Evolutionary conservation across 2,888 invertebrate genomes (phyloP), one percentile per base, ranked within the genome.

Genomic region (Cataglyphis rosenhaueri): DNA sequence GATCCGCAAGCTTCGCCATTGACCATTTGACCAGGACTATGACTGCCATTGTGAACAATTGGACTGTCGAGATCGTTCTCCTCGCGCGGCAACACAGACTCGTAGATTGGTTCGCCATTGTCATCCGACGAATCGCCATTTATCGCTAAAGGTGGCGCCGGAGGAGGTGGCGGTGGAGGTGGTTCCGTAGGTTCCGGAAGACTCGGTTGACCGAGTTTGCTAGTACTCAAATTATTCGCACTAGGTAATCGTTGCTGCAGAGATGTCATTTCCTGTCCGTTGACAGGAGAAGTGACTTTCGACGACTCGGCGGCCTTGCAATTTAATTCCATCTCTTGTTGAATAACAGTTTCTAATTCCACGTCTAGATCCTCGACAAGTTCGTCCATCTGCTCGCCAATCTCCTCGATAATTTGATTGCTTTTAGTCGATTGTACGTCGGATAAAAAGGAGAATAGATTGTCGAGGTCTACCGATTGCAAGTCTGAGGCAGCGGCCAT

Each of bases 361-460:
- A 97, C 97, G 93, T 98, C 97, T 81, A 98, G 94, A 94, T 98
- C 97, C 92, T 97, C 97, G 1, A 97, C 97, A 4, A 98, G 95
- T 89, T 97, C 96, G 92, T 97, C 97, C 97, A 98, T 98, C 91
- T 97, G 97, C 91, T 97, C 97, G 0, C 97, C 97, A 61, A 98
- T 97, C 95, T 98, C 98, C 18, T 98, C 97, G 78, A 98, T 97
- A 25, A 97, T 95, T 68, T 96, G 96, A 87, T 96, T 96, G 87
- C 96, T 95, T 91, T 95, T 96, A 18, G 95, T 95, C 92, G 94
- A 96, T 65, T 95, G 95, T 57, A 97, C 97, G 90, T 98, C 98
- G 0, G 98, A 97, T 32, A 98, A 95, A 95, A 98, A 98, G 82
- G 98, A 98, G 95, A 98, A 98, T 91, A 98, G 95, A 94, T 98